phyloP scores from a whole-genome alignment of 2,113 vertebrate species.

The Noturus placidus region DNA sequence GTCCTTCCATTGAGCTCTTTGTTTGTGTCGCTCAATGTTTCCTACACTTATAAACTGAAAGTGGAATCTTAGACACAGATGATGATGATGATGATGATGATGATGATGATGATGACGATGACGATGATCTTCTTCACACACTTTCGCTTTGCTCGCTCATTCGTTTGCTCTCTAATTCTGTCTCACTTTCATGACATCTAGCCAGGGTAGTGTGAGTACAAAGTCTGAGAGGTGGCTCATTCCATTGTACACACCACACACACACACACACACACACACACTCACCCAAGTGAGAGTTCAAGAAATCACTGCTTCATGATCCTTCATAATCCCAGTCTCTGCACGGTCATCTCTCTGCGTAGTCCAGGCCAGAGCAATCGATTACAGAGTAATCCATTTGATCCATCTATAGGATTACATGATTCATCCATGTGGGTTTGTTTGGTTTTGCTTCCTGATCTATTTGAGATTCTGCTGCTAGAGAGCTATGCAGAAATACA shows the following conservation, averaged over 20 bases:
- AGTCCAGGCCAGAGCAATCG: conserved; percentile 34
- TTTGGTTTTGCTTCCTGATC: conserved; percentile 70
- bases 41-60: conserved; percentile 34
- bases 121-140: conserved; percentile 26
- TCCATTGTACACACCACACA: conserved; percentile 38
- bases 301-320: conserved; percentile 41
- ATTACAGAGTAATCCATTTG: conserved; percentile 38
- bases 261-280: conserved; percentile 27
- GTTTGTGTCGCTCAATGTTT: conserved; percentile 44
- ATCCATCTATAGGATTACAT: conserved; percentile 39
- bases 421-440: conserved; percentile 42
- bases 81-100: conserved; percentile 1
- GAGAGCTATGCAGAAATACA: conserved; percentile 84
- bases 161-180: conserved; percentile 45
- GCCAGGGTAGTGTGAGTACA: conserved; percentile 51
- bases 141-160: conserved; percentile 49
- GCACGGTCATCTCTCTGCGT: conserved; percentile 20
- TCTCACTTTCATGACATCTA: conserved; percentile 24
- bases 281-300: conserved; percentile 39
- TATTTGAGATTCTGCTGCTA: conserved; percentile 80
- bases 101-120: not conserved
- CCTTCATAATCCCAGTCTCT: conserved; percentile 31
- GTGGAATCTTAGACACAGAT: conserved; percentile 25
- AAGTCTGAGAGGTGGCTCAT: conserved; percentile 67
- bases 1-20: conserved; percentile 29